Base-by-base conservation (phyloP, 1,140 invertebrate genomes). In the Drosophila ambigua region DNA sequence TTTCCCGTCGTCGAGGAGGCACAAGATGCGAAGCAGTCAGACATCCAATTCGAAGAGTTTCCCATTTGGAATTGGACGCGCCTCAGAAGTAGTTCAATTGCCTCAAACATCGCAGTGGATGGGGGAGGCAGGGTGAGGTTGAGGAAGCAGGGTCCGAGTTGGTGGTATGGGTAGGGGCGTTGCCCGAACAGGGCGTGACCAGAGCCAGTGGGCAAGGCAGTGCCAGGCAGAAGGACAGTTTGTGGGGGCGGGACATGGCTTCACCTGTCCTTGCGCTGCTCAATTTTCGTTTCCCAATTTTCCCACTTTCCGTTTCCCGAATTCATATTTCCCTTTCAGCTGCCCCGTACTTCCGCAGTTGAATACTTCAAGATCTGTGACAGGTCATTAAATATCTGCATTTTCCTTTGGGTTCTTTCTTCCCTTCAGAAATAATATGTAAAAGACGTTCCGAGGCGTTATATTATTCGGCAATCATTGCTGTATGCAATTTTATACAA, bases 1-100 rank as follows among this genome's bases (percentile, higher is more conserved):
- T 88, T 88, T 88, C 83, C 83, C 83, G 83, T 85, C 77, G 63
- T 77, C 73, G 57, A 28, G 43, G 50, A 60, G 59, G 55, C 20
- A 0, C 39, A 58, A 39, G 35, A 39, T 39, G 35, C 35, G 35
- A 39, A 13, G 11, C 28, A 54, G 48, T 31, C 35, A 49, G 64
- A 43, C 43, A 28, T 60, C 45, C 63, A 68, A 67, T 64, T 66
- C 77, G 53, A 52, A 72, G 43, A 65, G 59, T 79, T 81, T 79
- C 69, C 62, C 67, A 77, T 72, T 81, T 50, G 24, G 52, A 66
- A 76, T 76, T 76, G 72, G 72, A 68, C 66, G 72, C 72, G 73
- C 49, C 76, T 77, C 55, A 51, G 52, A 74, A 65, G 41, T 74
- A 58, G 72, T 74, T 74, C 71, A 75, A 41, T 66, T 67, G 69